These are phyloP conservation scores for Megalopta genalis DNA, from an alignment of 1,140 invertebrate genomes.

Conservation along the genomic window DNA sequence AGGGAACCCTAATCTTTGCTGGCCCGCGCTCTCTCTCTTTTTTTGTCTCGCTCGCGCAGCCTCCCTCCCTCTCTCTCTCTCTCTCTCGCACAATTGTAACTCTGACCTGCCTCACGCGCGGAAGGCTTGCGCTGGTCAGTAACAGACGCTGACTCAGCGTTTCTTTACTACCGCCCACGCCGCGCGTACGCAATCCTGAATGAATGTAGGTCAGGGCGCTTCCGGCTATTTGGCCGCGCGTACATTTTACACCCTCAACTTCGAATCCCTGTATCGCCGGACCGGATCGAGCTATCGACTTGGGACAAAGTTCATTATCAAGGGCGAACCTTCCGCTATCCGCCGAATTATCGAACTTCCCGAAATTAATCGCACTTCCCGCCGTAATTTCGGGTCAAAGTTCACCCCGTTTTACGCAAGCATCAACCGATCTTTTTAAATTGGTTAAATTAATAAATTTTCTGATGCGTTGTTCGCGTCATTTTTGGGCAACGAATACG, in stretches of 20 bases:
- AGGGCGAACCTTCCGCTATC: background rate
- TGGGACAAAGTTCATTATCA: background rate
- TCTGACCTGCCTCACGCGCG: background rate
- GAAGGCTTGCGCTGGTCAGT: background rate
- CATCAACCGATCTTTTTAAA: too few relatives aligned
- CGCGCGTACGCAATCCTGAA: background rate
- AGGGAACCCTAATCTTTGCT: background rate
- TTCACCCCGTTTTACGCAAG: too few relatives aligned
- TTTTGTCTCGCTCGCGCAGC: too few relatives aligned
- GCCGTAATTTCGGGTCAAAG: too few relatives aligned
- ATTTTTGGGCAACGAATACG: too few relatives aligned
- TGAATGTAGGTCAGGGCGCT: background rate
- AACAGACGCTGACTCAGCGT: background rate
- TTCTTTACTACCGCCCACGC: background rate
- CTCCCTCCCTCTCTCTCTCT: too few relatives aligned
- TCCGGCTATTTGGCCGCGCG: background rate
- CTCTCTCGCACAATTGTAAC: background rate
- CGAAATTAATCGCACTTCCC: too few relatives aligned
- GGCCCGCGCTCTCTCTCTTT: background rate
- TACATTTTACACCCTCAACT: background rate
- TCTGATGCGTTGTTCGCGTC: too few relatives aligned
- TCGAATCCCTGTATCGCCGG: background rate
- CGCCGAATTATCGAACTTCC: too few relatives aligned
- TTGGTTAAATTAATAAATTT: too few relatives aligned
- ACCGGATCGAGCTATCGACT: background rate